Evolutionary conservation across 2,113 vertebrate species (phyloP).

Genomic region (Pelodiscus sinensis): DNA sequence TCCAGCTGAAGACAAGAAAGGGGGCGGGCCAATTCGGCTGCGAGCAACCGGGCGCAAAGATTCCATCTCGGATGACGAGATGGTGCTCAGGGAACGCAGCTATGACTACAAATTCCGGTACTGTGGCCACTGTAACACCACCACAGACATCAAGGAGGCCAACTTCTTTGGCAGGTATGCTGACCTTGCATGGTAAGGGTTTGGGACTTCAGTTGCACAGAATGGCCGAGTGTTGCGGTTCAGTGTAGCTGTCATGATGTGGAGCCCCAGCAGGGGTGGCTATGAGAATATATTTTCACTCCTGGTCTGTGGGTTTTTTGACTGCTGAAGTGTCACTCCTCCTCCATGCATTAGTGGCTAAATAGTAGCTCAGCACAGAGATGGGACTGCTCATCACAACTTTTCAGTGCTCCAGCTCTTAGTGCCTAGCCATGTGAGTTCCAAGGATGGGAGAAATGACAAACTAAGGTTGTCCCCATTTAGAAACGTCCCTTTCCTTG

Average conservation of each 20-base stretch:
- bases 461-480: not conserved
- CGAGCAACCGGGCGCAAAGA: conserved; percentile 91
- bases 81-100: conserved; percentile 93
- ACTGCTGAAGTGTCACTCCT: not conserved
- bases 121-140: conserved; percentile 99
- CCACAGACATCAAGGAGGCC: conserved; percentile 98
- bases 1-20: conserved; percentile 91
- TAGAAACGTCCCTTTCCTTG: fast-evolving
- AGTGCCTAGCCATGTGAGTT: not conserved
- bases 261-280: fast-evolving
- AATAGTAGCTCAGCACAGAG: not conserved
- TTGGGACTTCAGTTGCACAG: not conserved
- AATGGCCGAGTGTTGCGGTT: not conserved
- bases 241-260: fast-evolving
- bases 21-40: conserved; percentile 87
- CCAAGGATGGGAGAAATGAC: not conserved
- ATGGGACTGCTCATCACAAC: not conserved
- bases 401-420: not conserved
- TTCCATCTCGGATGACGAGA: conserved; percentile 94
- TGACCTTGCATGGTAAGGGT: not conserved
- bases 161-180: conserved; percentile 97
- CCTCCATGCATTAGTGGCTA: not conserved
- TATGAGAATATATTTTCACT: fast-evolving
- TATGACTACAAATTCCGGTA: conserved; percentile 98
- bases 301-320: not conserved